Evolutionary conservation across 2,888 invertebrate species (phyloP).

Genomic region (Venusia cambrica): DNA sequence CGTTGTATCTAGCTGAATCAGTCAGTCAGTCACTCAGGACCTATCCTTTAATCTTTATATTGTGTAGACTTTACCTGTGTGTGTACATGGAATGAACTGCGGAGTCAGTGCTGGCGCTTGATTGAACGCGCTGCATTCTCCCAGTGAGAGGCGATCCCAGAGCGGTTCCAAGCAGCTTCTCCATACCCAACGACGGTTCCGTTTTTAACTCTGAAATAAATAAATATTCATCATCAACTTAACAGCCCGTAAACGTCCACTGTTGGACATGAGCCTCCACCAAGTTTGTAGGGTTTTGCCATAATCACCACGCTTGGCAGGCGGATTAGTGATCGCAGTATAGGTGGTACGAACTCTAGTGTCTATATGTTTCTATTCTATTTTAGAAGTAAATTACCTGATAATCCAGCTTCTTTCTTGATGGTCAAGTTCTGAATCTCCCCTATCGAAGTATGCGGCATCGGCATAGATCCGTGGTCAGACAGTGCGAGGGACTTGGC

Average conservation of each 20-base stretch:
- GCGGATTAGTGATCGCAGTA: too few relatives aligned
- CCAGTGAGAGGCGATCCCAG: conserved; percentile 87
- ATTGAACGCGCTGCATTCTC: conserved; percentile 85
- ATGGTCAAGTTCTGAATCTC: conserved; percentile 77
- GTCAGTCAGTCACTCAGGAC: too few relatives aligned
- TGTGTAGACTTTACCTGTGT: conserved; percentile 69
- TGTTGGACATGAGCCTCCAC: too few relatives aligned
- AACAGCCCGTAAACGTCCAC: too few relatives aligned
- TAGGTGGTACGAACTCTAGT: too few relatives aligned
- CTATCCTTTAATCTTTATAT: too few relatives aligned
- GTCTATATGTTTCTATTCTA: too few relatives aligned
- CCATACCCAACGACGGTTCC: conserved; percentile 76
- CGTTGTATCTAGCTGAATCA: too few relatives aligned
- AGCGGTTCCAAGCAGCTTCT: conserved; percentile 82
- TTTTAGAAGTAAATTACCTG: conserved; percentile 54
- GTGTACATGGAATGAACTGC: conserved; percentile 94
- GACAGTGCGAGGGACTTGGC: conserved; percentile 53
- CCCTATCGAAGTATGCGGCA: conserved; percentile 46
- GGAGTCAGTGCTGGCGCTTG: conserved; percentile 93
- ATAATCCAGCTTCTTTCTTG: conserved; percentile 74
- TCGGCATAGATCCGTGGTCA: conserved; percentile 49
- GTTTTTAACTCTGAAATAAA: conserved; percentile 64
- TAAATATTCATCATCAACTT: too few relatives aligned
- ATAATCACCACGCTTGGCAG: too few relatives aligned
- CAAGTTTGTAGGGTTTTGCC: too few relatives aligned